A percentile compares a stretch with the other conserved stretches of the same genome.
Evolutionary conservation across 2,888 invertebrate genomes (phyloP).

Genomic region (Lithodes maja): DNA sequence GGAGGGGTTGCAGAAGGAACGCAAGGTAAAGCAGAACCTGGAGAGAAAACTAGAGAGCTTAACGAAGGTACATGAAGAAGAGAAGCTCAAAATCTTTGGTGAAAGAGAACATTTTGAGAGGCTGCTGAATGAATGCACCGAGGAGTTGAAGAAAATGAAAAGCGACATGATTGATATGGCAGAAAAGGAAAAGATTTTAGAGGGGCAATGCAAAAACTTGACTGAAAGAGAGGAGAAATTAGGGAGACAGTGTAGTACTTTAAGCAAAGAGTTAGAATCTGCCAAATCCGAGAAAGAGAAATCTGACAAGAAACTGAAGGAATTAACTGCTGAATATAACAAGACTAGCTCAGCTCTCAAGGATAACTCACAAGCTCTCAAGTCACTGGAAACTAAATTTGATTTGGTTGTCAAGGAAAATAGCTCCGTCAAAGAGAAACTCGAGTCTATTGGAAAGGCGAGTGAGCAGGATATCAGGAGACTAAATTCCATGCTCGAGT

Average conservation of each 20-base stretch:
- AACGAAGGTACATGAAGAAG: conserved; percentile 21
- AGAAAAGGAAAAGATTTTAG: not conserved
- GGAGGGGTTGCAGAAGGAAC: conserved; percentile 60
- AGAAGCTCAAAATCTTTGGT: conserved; percentile 4
- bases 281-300: conserved; percentile 57
- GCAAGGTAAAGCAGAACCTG: conserved; percentile 54
- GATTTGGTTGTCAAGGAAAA: conserved; percentile 10
- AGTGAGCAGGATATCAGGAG: not conserved
- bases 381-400: conserved; percentile 10
- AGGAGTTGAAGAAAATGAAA: conserved; percentile 33
- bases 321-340: conserved; percentile 51
- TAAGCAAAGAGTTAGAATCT: conserved; percentile 17
- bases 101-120: conserved; percentile 67
- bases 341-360: not conserved
- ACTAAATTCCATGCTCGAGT: conserved; percentile 11
- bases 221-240: conserved; percentile 5
- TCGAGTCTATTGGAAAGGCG: conserved; percentile 15
- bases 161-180: not conserved
- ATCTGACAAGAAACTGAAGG: conserved; percentile 72
- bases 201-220: not conserved
- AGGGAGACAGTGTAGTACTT: not conserved
- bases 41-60: conserved; percentile 48
- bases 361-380: not conserved
- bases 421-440: conserved; percentile 18
- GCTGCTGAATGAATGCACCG: conserved; percentile 56